Evolutionary conservation across 2,888 invertebrate species (phyloP), one percentile per base, ranked within the genome.

Genomic region (Acanthoscelides obtectus): DNA sequence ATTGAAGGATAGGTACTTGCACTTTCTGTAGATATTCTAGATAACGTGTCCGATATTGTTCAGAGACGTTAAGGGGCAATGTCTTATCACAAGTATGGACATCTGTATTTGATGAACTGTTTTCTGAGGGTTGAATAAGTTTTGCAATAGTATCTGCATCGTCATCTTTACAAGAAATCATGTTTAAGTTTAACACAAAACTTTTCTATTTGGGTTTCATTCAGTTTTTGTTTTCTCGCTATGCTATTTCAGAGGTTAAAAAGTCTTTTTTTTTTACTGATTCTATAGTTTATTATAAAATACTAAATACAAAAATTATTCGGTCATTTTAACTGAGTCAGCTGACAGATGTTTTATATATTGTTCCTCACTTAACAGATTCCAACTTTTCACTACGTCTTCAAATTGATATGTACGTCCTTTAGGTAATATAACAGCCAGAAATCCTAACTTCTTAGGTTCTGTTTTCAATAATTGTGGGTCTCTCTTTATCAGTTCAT

Each of bases 391-490:
- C 21, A 75, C 71, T 45, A 68, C 71, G 22, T 73, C 68, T 8
- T 78, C 75, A 45, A 73, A 64, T 5, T 76, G 70, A 21, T 66
- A 5, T 0, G 69, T 22, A 0, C 68, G 73, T 20, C 75, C 74
- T 69, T 75, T 71, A 63, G 78, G 77, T 73, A 76, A 72, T 6
- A 79, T 71, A 5, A 80, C 72, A n/a, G 74, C 79, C 27, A 80
- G 71, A 70, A 75, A 80, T 63, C 80, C 80, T 25, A 75, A 22
- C 67, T 75, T 73, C 66, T 76, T 78, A 64, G 78, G 77, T 67
- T 76, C 75, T n/a, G 72, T 76, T 21, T 74, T 76, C 25, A 79
- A 67, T 25, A 80, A 69, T 67, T 78, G 77, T n/a, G 80, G 80
- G 21, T 77, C 66, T 22, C 72, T 70, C 66, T 78, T 72, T 22